Base-by-base conservation (phyloP, 1,140 invertebrate species). In the Zelostemma sp. region DNA sequence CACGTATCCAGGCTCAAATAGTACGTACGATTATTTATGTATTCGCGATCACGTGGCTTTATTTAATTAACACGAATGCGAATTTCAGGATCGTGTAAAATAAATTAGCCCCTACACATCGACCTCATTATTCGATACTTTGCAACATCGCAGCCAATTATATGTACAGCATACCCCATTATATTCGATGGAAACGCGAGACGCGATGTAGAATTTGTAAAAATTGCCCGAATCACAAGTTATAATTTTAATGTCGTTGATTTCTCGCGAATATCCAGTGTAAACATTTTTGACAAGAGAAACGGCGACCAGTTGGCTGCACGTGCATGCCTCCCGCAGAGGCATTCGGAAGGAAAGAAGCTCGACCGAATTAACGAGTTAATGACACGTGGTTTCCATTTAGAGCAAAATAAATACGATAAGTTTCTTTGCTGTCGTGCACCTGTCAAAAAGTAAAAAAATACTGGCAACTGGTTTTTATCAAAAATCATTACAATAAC, bases 181-280 rank as follows among this genome's bases (percentile, higher is more conserved):
- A 43, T 11, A 43, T 63, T 50, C 15, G 54, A 41, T 48, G 54
- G 59, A 62, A 61, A 58, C 43, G 49, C 28, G 21, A 31, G 33
- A 15, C 53, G 53, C 41, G 53, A 57, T 57, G 58, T 62, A 53
- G 45, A 48, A 31, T n/a, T 40, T 17, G 19, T 35, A 58, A 45
- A 62, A 62, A 62, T 48, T 35, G 41, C 62, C 46, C 6, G 14
- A 25, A 35, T 47, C 17, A 16, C 18, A 55, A 46, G 25, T 12
- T 50, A 59, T 68, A 63, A 59, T 68, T 68, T 63, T 45, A 54
- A 55, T 50, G 25, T 55, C 49, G 38, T n/a, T 62, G 66, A 50
- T 55, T 41, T 17, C n/a, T 54, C 25, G 43, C 17, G 21, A 11
- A 51, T 31, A 16, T 40, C 14, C 40, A 33, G 19, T 31, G 40